These are phyloP conservation scores for Dipus sagitta DNA, from an alignment of 2,797 vertebrate genomes.

Conservation along the genomic window DNA sequence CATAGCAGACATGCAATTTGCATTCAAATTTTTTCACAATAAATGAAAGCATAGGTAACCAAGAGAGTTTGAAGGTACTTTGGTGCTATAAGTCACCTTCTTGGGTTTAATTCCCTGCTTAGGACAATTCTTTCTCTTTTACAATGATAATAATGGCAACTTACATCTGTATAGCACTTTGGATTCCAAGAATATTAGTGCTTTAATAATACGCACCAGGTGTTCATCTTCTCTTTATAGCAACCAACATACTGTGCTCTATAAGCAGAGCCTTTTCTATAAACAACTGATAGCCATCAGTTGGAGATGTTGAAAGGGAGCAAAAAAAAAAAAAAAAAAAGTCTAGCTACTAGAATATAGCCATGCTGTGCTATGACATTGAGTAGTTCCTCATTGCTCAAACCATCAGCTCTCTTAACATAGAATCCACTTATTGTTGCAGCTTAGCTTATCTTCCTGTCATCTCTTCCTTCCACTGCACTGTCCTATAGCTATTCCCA, in stretches of 20 bases:
- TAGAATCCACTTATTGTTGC: neutral
- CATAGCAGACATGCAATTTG: neutral
- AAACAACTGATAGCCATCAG: constrained; percentile 18
- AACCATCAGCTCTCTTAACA: neutral
- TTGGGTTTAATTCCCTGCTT: constrained; percentile 67
- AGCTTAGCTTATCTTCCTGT: neutral
- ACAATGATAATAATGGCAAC: constrained; percentile 47
- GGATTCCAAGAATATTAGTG: constrained; percentile 43
- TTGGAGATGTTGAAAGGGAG: constrained; percentile 25
- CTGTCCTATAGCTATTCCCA: too few relatives aligned
- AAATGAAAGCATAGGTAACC: constrained; percentile 63
- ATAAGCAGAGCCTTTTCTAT: constrained; percentile 4
- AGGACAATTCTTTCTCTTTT: constrained; percentile 66
- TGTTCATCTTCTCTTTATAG: constrained; percentile 55
- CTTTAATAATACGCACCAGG: constrained; percentile 55
- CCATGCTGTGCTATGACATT: neutral
- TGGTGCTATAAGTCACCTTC: constrained; percentile 46
- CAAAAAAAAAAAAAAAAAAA: neutral
- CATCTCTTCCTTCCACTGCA: neutral
- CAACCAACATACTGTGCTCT: neutral
- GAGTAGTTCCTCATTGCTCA: neutral
- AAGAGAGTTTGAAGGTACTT: constrained; percentile 60
- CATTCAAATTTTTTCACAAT: constrained; percentile 39
- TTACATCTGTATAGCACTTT: constrained; percentile 54
- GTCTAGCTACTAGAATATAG: neutral